Percentiles rank a stretch among this genome's conserved stretches.
phyloP scores from a whole-genome alignment of 2,797 vertebrate species.

The Tadarida brasiliensis region DNA sequence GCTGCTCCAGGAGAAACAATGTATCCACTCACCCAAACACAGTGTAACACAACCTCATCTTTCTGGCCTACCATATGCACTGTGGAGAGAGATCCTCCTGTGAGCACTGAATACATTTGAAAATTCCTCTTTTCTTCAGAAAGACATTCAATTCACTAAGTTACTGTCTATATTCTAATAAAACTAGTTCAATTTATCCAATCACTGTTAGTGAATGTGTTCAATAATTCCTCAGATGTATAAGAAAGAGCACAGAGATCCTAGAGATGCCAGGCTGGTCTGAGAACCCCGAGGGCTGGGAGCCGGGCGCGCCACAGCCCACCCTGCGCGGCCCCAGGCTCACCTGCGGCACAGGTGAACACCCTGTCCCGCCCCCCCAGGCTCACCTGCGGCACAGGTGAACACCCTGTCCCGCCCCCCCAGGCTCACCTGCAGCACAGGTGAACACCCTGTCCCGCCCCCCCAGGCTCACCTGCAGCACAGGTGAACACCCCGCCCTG shows the following conservation, averaged over 20 bases:
- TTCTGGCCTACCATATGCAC: neutral
- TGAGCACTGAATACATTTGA: neutral
- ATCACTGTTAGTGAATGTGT: neutral
- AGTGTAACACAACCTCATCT: too few species aligned
- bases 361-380: conserved; percentile 95
- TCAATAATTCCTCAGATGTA: neutral
- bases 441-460: conserved; percentile 96
- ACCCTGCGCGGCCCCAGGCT: conserved; percentile 41
- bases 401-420: conserved; percentile 96
- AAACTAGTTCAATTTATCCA: neutral
- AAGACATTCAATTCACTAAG: neutral
- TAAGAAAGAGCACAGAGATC: neutral
- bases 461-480: conserved; percentile 87
- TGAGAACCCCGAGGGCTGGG: fast-evolving
- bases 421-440: conserved; percentile 95
- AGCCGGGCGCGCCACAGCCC: too few species aligned
- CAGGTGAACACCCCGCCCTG: too few species aligned
- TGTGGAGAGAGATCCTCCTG: neutral
- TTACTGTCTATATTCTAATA: neutral
- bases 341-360: conserved; percentile 98
- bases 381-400: conserved; percentile 96
- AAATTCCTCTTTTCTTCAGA: neutral
- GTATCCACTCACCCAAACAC: neutral
- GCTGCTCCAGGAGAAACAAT: neutral
- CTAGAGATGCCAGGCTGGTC: neutral